A percentile compares a stretch with the other conserved stretches of the same genome.
Evolutionary conservation across 2,888 invertebrate species (phyloP).

Genomic region (Nesidiocoris tenuis): DNA sequence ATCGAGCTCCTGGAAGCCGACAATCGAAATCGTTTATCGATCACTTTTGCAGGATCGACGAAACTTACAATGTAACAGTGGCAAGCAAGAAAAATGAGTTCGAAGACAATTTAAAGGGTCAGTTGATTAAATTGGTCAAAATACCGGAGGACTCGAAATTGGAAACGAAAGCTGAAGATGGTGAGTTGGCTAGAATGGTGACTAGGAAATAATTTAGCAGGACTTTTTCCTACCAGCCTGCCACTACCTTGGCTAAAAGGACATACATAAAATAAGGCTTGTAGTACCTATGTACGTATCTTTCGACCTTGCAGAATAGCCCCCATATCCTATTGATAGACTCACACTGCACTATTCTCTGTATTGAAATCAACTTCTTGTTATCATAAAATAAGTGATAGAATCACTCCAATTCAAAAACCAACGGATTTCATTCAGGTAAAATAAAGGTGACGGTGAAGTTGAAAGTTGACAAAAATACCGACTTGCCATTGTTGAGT

Average conservation of each 20-base stretch:
- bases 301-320: too few species aligned
- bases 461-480: constrained; percentile 17
- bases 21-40: too few species aligned
- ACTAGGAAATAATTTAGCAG: too few species aligned
- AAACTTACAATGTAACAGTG: constrained; percentile 36
- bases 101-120: constrained; percentile 38
- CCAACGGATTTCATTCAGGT: constrained; percentile 26
- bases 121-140: constrained; percentile 32
- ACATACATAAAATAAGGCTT: too few species aligned
- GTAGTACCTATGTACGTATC: too few species aligned
- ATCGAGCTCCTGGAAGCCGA: too few species aligned
- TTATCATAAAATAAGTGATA: neutral
- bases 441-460: constrained; percentile 35
- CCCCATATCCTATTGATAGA: too few species aligned
- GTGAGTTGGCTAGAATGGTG: too few species aligned
- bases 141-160: constrained; percentile 31
- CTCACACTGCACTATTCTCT: too few species aligned
- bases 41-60: constrained; percentile 42
- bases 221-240: too few species aligned
- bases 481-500: constrained; percentile 23
- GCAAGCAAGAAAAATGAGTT: constrained; percentile 36
- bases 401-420: neutral
- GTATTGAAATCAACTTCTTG: too few species aligned
- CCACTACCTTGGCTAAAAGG: too few species aligned
- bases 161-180: constrained; percentile 5